Percentiles rank a stretch among this genome's conserved stretches.
These are phyloP conservation scores for Aleiodes leptofemur DNA, from an alignment of 2,888 invertebrate species.

Conservation along the genomic window DNA sequence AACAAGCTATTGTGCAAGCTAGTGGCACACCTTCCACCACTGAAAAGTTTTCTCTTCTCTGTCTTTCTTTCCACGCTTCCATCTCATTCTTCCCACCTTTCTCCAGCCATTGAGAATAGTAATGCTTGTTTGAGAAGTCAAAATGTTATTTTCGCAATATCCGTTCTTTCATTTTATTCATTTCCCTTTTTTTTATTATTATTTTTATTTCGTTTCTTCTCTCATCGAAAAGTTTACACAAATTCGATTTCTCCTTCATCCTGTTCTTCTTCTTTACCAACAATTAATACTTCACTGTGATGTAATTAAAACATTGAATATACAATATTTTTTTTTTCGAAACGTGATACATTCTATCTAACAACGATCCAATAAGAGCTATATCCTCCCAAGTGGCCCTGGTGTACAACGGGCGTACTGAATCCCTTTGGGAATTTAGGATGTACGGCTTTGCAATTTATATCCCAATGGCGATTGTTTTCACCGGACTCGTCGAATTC, in stretches of 20 bases:
- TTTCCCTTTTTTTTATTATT: not conserved
- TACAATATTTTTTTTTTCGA: conserved; percentile 16
- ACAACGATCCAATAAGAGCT: conserved; percentile 36
- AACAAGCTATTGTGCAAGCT: conserved; percentile 74
- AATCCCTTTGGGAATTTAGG: conserved; percentile 45
- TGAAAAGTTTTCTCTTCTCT: conserved; percentile 64
- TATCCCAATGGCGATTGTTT: conserved; percentile 66
- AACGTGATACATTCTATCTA: conserved; percentile 35
- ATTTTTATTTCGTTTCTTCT: not conserved
- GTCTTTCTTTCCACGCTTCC: conserved; percentile 44
- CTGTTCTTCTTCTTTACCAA: not conserved
- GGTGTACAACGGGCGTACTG: conserved; percentile 25
- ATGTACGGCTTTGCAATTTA: conserved; percentile 59
- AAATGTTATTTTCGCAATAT: conserved; percentile 26
- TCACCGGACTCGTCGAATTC: conserved; percentile 60
- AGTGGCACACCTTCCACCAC: conserved; percentile 64
- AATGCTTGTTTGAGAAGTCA: conserved; percentile 27
- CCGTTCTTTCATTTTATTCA: conserved; percentile 13
- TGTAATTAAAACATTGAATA: conserved; percentile 33
- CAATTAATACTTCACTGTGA: conserved; percentile 22
- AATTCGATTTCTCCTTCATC: conserved; percentile 24
- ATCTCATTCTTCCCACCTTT: conserved; percentile 44
- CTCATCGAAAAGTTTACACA: conserved; percentile 1
- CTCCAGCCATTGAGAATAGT: conserved; percentile 24
- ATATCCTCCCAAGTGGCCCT: conserved; percentile 17